Evolutionary conservation across 2,113 vertebrate genomes (phyloP), one percentile per base, ranked within the genome.

Genomic region (Machaerirhynchus nigripectus): DNA sequence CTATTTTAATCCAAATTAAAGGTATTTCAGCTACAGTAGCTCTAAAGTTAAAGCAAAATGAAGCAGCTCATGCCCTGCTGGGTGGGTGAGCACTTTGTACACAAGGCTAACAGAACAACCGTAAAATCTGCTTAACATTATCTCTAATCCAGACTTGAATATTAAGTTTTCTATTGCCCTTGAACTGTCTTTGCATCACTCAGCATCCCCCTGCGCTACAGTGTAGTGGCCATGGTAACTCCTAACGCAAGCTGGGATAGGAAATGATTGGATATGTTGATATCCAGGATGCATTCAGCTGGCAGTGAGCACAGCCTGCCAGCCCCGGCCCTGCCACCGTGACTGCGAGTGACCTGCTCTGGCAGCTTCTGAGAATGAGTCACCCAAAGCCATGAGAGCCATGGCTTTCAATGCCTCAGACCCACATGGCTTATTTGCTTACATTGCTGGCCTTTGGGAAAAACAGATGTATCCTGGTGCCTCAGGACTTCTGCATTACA

Each of bases 241-340:
- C 69, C 27, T 44, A 40, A 57, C 6, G 47, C 10, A 50, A 79
- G n/a, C 1, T 17, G 64, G 37, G 71, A 5, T 7, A 50, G 53
- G 64, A 78, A 76, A 46, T 74, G 28, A 40, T 4, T 35, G 24
- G 35, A 5, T 35, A 2, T 55, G 28, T n/a, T 56, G 69, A 30
- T 59, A 44, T 26, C 52, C 52, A 82, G 22, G 24, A 14, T 37
- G 47, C 31, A 37, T 33, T 86, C 63, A 77, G 63, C 84, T 44
- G 84, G 46, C 53, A 86, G 30, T 4, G 40, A 57, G 8, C 0
- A 3, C 50, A 30, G 52, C 61, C 69, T 59, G 74, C 67, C 50
- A 47, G 60, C 28, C 63, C 55, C 14, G 6, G 76, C 59, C 35
- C 31, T 14, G 27, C 44, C 55, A 7, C 33, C 0, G 0, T 0